Evolutionary conservation across 2,888 invertebrate genomes (phyloP).

Genomic region (Alviniconcha strummeri): DNA sequence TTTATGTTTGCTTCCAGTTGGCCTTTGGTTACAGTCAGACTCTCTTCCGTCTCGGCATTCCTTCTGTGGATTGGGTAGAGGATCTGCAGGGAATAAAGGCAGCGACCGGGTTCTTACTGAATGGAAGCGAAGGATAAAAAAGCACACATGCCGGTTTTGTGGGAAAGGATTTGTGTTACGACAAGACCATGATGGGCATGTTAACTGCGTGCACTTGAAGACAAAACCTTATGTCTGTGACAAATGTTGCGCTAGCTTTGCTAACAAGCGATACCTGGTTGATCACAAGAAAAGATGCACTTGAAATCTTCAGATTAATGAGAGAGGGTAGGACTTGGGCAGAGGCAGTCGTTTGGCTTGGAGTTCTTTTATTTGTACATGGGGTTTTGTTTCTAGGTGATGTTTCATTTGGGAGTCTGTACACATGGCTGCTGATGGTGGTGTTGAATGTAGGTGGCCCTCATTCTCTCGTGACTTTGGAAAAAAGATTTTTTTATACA

Average conservation of each 20-base stretch:
- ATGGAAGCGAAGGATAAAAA: slow-evolving; percentile 31
- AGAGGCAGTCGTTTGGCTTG: no score
- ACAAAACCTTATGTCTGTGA: slow-evolving; percentile 38
- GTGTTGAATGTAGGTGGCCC: background rate
- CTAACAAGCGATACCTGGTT: slow-evolving; percentile 31
- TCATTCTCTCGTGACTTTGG: no score
- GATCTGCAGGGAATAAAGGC: background rate
- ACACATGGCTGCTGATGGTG: background rate
- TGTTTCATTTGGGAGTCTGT: no score
- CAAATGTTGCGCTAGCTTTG: slow-evolving; percentile 36
- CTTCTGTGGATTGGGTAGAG: background rate
- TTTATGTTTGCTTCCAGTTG: slow-evolving; percentile 31
- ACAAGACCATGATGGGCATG: slow-evolving; percentile 40
- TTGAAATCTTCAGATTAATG: background rate
- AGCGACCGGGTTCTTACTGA: slow-evolving; percentile 12
- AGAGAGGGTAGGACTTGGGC: no score
- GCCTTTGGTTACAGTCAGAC: slow-evolving; percentile 16
- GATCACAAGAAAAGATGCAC: slow-evolving; percentile 22
- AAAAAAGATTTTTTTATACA: background rate
- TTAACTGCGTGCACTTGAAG: slow-evolving; percentile 39
- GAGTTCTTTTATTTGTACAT: no score
- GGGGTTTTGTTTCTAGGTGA: no score
- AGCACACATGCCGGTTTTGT: slow-evolving; percentile 37
- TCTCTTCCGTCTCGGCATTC: slow-evolving; percentile 1
- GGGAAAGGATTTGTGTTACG: slow-evolving; percentile 38